Conservation (phyloP, 2,888 invertebrate species). For the Spisula subtruncata region DNA sequence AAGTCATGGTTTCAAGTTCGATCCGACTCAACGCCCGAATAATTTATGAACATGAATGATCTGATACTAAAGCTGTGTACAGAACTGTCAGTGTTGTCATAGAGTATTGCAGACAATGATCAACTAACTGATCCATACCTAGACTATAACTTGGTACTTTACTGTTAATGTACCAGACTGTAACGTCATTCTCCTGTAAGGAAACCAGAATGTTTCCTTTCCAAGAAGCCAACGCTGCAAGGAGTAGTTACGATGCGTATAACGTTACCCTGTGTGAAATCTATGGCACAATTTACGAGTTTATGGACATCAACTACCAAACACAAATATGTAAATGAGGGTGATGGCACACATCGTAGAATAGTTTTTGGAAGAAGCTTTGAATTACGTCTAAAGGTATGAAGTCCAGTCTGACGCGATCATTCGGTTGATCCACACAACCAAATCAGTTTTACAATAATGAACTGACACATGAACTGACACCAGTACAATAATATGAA, state of each 20-base stretch:
- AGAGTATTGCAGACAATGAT: no score
- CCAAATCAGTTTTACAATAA: not conserved
- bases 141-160: no score
- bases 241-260: not conserved
- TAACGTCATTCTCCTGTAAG: no score
- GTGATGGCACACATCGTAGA: not conserved
- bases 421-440: not conserved
- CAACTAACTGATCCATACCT: no score
- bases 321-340: not conserved
- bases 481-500: not conserved
- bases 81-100: no score
- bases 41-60: no score
- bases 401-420: not conserved
- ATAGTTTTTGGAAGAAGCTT: not conserved
- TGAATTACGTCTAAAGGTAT: not conserved
- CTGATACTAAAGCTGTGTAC: no score
- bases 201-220: not conserved
- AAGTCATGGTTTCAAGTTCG: no score
- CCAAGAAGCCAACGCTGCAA: not conserved
- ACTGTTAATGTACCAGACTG: not conserved
- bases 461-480: no score
- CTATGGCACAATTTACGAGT: not conserved
- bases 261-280: not conserved
- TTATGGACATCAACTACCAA: not conserved
- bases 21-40: no score